A percentile compares a stretch with the other conserved stretches of the same genome.
Evolutionary conservation across 2,797 vertebrate genomes (phyloP).

Genomic region (Pelochelys cantorii): DNA sequence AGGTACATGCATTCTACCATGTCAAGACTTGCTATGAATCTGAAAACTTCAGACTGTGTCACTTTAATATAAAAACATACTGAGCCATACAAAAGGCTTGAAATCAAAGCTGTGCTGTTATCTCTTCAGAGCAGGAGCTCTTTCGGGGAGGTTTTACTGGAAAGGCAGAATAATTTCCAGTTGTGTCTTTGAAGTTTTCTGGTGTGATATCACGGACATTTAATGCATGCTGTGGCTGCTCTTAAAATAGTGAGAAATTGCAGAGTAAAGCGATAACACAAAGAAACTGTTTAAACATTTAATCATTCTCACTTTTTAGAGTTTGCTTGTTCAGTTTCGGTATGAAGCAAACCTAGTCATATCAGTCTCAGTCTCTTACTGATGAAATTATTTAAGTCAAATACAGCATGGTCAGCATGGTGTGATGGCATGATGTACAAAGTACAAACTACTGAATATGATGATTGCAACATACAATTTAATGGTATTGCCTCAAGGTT

Average conservation of each 20-base stretch:
- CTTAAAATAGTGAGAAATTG: constrained; percentile 62
- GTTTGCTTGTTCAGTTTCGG: not conserved
- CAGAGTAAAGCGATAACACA: constrained; percentile 38
- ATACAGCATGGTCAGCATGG: not conserved
- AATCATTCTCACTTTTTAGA: not conserved
- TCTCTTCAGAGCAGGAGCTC: constrained; percentile 78
- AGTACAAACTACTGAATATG: not conserved
- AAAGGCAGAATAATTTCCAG: constrained; percentile 75
- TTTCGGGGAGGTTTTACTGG: constrained; percentile 65
- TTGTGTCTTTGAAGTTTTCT: constrained; percentile 79
- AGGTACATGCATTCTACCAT: constrained; percentile 34
- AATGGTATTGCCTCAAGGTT: not conserved
- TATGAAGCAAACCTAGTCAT: not conserved
- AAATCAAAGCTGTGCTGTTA: constrained; percentile 78
- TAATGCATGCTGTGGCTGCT: constrained; percentile 68
- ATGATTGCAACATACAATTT: not conserved
- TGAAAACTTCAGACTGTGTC: constrained; percentile 68
- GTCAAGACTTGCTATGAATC: constrained; percentile 34
- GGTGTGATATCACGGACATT: constrained; percentile 62
- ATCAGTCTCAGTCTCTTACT: not conserved
- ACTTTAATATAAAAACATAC: constrained; percentile 70
- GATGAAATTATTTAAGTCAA: not conserved
- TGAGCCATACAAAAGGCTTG: constrained; percentile 64
- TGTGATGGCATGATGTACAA: not conserved
- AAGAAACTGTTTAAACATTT: constrained; percentile 26